These are phyloP conservation scores for Encarsia formosa DNA, from an alignment of 2,888 invertebrate genomes.

Conservation along the genomic window DNA sequence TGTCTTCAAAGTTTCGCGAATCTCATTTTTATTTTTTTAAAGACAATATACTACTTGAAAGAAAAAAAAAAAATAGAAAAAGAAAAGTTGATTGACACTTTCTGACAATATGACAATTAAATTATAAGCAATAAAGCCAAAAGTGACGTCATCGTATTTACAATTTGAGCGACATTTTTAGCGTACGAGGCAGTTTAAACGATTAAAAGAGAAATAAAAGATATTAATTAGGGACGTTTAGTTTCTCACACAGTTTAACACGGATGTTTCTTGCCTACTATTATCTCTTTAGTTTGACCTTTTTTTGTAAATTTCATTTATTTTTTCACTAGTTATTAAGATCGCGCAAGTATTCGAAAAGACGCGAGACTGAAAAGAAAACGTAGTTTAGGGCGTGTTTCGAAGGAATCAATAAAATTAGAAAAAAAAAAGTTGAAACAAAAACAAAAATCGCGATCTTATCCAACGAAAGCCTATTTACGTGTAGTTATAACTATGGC, in stretches of 20 bases:
- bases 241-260: conserved; percentile 18
- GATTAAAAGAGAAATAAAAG: not conserved
- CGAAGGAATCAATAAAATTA: conserved; percentile 22
- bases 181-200: conserved; percentile 12
- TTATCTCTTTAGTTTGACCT: no score
- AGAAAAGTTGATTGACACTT: not conserved
- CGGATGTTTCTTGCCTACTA: conserved; percentile 23
- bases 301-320: conserved; percentile 18
- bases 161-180: conserved; percentile 1
- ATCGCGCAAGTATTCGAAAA: conserved; percentile 23
- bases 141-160: no score
- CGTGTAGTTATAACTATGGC: conserved; percentile 9
- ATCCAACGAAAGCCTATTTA: conserved; percentile 23
- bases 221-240: conserved; percentile 17
- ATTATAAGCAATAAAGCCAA: not conserved
- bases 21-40: no score
- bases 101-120: not conserved
- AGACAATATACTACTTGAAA: not conserved
- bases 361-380: conserved; percentile 17
- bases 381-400: conserved; percentile 20
- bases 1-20: no score
- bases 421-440: not conserved
- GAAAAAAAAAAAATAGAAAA: not conserved
- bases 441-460: conserved; percentile 15
- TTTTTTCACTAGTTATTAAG: conserved; percentile 22